Conservation (phyloP, 2,113 vertebrate genomes). For the Mus pahari region DNA sequence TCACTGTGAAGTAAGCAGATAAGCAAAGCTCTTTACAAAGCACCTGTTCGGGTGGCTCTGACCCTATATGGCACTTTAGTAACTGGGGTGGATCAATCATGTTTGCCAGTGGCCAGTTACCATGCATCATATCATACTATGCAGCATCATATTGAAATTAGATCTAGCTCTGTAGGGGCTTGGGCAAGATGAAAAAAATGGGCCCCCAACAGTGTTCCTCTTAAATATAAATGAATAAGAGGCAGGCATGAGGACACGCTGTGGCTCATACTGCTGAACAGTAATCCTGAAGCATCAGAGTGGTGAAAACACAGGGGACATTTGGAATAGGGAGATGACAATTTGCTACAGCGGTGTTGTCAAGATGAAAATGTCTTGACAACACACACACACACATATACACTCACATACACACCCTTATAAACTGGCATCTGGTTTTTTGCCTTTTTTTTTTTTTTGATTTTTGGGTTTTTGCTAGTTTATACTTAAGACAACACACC, state of each 20-base stretch:
- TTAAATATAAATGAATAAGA: conserved; percentile 88
- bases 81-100: conserved; percentile 58
- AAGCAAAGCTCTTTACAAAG: neutral
- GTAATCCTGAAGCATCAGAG: conserved; percentile 86
- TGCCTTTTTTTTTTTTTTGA: too few species aligned
- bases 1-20: neutral
- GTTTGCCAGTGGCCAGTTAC: conserved; percentile 84
- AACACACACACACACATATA: conserved; percentile 53
- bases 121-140: conserved; percentile 81
- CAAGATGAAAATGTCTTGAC: conserved; percentile 86
- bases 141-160: conserved; percentile 85
- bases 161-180: conserved; percentile 84
- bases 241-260: conserved; percentile 84
- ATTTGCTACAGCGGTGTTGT: conserved; percentile 86
- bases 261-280: conserved; percentile 82
- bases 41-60: conserved; percentile 44
- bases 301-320: conserved; percentile 85
- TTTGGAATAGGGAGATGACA: conserved; percentile 84
- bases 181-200: conserved; percentile 83
- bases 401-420: conserved; percentile 21
- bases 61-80: conserved; percentile 58
- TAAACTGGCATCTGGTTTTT: conserved; percentile 52
- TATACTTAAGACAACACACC: neutral
- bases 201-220: conserved; percentile 85
- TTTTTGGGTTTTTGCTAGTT: conserved; percentile 57